Base-by-base conservation (phyloP, 2,888 invertebrate species). In the Adela reaumurella region DNA sequence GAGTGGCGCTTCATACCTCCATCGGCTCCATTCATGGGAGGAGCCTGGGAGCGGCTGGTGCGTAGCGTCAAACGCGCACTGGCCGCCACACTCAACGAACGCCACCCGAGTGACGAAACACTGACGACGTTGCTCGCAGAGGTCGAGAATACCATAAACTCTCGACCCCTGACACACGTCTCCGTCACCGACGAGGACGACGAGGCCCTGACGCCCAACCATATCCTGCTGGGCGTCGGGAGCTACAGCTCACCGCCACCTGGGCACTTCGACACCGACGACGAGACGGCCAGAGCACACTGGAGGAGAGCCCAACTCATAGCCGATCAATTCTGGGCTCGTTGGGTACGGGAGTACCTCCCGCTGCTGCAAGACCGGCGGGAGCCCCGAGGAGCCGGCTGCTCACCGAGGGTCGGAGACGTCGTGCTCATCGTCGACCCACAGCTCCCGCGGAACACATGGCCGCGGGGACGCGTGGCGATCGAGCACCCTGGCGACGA, bases 1-100 rank as follows among this genome's bases (percentile, higher is more conserved):
- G 14, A n/a, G 28, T 49, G 49, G 49, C 43, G 43, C 6, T 49
- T 46, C 41, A 49, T 49, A 3, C 24, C n/a, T n/a, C n/a, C n/a
- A n/a, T n/a, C n/a, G n/a, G n/a, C n/a, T n/a, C n/a, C n/a, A n/a
- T n/a, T n/a, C n/a, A n/a, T n/a, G n/a, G n/a, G n/a, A n/a, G n/a
- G n/a, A n/a, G n/a, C n/a, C n/a, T n/a, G n/a, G n/a, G n/a, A n/a
- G n/a, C n/a, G n/a, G n/a, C n/a, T n/a, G n/a, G n/a, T n/a, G n/a
- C n/a, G n/a, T n/a, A n/a, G 14, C 2, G 28, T 46, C 3, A 49
- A 44, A 24, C 14, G 19, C 2, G 46, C 46, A 1, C 20, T 46
- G 10, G n/a, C 14, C 11, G 46, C 28, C 3, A 20, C 41, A 11
- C 28, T 46, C 5, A 5, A 16, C 17, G 41, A 45, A 19, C 48